Percentiles rank a stretch among this genome's conserved stretches.
These are phyloP conservation scores for Myrmecobius fasciatus DNA, from an alignment of 2,113 vertebrate genomes.

Conservation along the genomic window DNA sequence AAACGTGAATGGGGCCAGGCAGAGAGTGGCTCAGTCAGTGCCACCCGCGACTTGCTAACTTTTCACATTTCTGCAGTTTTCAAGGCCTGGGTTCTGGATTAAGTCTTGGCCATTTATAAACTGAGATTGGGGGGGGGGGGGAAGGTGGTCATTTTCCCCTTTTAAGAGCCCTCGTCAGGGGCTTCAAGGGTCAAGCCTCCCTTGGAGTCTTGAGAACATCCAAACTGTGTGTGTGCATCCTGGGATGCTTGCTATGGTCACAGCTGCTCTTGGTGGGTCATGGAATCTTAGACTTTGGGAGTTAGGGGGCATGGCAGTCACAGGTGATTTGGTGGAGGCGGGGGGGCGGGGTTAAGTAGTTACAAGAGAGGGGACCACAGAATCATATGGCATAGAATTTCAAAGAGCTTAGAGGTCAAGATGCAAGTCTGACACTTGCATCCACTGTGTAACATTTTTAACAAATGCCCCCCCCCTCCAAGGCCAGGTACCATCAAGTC, in stretches of 20 bases:
- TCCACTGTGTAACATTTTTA: background rate
- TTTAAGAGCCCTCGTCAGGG: constrained; percentile 42
- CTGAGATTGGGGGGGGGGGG: too few relatives aligned
- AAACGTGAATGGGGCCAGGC: background rate
- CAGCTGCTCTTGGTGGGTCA: background rate
- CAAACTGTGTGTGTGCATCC: background rate
- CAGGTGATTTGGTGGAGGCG: background rate
- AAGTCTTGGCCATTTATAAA: constrained; percentile 53
- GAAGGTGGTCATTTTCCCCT: constrained; percentile 66
- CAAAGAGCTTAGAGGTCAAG: background rate
- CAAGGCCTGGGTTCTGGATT: constrained; percentile 65
- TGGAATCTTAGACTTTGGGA: background rate
- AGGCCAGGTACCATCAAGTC: background rate
- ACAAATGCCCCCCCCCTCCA: background rate
- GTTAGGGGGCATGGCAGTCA: background rate
- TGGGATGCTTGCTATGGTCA: background rate
- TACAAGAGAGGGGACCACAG: background rate
- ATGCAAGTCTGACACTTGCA: background rate
- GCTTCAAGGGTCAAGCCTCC: background rate
- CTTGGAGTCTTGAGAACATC: background rate
- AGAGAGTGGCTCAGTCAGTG: background rate
- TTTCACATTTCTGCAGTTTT: constrained; percentile 75
- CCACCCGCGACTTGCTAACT: background rate
- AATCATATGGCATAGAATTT: background rate
- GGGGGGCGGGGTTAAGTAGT: background rate